These are phyloP conservation scores for Dissostichus mawsoni DNA, from an alignment of 2,113 vertebrate species.

Conservation along the genomic window DNA sequence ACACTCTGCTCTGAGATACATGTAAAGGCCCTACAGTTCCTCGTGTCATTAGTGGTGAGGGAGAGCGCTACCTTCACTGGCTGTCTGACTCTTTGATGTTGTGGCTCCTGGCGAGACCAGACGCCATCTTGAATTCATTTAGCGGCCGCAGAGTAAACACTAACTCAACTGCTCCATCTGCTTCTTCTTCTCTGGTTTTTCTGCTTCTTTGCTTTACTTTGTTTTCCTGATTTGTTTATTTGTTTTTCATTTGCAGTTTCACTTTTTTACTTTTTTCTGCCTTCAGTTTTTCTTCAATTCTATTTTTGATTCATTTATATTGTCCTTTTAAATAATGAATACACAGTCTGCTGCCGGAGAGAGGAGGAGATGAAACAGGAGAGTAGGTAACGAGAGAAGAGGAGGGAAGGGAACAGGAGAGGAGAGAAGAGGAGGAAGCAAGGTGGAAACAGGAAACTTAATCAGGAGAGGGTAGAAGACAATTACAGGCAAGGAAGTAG, in stretches of 20 bases:
- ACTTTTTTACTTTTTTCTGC: not conserved
- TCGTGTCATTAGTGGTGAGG: slow-evolving; percentile 90
- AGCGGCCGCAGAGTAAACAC: slow-evolving; percentile 87
- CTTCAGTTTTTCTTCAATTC: not conserved
- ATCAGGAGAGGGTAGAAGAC: too few relatives aligned
- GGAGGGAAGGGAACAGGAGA: not conserved
- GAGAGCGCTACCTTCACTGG: slow-evolving; percentile 84
- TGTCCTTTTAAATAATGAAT: slow-evolving; percentile 58
- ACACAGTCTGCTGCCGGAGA: slow-evolving; percentile 54
- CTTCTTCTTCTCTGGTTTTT: slow-evolving; percentile 48
- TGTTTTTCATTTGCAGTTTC: slow-evolving; percentile 19
- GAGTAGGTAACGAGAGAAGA: not conserved
- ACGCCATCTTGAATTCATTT: slow-evolving; percentile 94
- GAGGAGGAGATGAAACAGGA: not conserved
- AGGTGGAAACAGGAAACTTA: too few relatives aligned
- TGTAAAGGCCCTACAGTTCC: slow-evolving; percentile 67
- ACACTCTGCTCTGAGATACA: not conserved
- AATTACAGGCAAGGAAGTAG: not conserved
- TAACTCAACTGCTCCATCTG: slow-evolving; percentile 53
- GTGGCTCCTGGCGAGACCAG: slow-evolving; percentile 83
- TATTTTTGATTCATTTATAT: too few relatives aligned
- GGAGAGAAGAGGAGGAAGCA: not conserved
- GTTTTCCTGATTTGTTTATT: slow-evolving; percentile 23
- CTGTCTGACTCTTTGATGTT: slow-evolving; percentile 87
- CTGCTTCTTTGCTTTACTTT: slow-evolving; percentile 54